Base-by-base conservation (phyloP, 23 tunicate species). In the Trididemnum nubilum region DNA sequence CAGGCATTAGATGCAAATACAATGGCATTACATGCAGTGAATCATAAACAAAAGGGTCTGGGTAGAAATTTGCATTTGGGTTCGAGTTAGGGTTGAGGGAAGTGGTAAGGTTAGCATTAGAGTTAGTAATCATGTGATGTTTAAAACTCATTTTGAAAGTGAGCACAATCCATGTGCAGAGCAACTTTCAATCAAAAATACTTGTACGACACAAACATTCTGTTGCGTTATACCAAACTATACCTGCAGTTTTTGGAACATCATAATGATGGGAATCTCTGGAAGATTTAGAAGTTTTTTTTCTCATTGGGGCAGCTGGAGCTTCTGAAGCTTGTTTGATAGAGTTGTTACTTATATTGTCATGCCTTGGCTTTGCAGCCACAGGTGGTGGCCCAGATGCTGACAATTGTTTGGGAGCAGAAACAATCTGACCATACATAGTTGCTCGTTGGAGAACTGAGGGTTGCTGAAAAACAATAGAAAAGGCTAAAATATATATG, bases 401-500 rank as follows among this genome's bases (percentile, higher is more conserved):
- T 28, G 54, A 80, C 40, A 32, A 27, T 33, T 76, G 71, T 69
- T 72, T 36, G 32, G 71, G 50, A 71, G 51, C 34, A 57, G 57
- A 2, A 33, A 89, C 85, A 2, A 90, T 72, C 33, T 80, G 63
- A 18, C 96, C 96, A 65, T 80, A 90, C 67, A 74, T 79, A 26
- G 89, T 82, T 5, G 96, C 96, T 39, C 90, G 61, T 60, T 90
- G 88, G 1, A 90, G 37, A n/a, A 90, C 96, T 3, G 83, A 76
- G 28, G 89, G 32, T 2, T 33, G 77, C 65, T 58, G 69, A n/a
- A n/a, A n/a, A n/a, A n/a, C n/a, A n/a, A n/a, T n/a, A 18, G 57
- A 49, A 49, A 49, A 49, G 18, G 15, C 18, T 49, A 49, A 49
- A n/a, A n/a, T n/a, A n/a, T n/a, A n/a, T n/a, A n/a, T n/a, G n/a